These are phyloP conservation scores for Periophthalmus magnuspinnatus DNA, from an alignment of 2,797 vertebrate genomes.

Conservation along the genomic window DNA sequence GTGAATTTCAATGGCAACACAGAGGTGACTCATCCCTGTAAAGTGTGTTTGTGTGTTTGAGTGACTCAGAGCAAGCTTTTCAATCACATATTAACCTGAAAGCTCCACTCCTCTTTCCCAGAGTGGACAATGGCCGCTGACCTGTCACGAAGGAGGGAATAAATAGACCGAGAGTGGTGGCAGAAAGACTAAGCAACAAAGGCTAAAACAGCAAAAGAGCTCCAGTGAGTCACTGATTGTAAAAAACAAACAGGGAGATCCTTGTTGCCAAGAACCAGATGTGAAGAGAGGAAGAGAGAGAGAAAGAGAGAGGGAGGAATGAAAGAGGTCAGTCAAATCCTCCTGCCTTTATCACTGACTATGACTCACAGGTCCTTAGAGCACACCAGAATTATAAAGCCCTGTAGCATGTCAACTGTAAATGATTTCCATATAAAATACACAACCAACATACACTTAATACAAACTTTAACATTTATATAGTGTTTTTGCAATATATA, in stretches of 20 bases:
- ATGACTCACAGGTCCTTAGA: conserved; percentile 52
- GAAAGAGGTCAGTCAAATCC: conserved; percentile 52
- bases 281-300: conserved; percentile 20
- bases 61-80: conserved; percentile 63
- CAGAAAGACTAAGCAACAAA: conserved; percentile 28
- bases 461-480: neutral
- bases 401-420: conserved; percentile 30
- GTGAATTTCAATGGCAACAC: conserved; percentile 54
- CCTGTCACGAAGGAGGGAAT: conserved; percentile 10
- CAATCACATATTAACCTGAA: conserved; percentile 56
- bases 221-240: conserved; percentile 45
- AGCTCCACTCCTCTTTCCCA: conserved; percentile 57
- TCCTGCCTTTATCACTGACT: conserved; percentile 52
- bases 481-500: no score
- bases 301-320: conserved; percentile 10
- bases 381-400: conserved; percentile 48
- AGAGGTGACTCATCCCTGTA: conserved; percentile 71
- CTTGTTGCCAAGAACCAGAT: conserved; percentile 39
- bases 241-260: conserved; percentile 38
- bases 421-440: neutral
- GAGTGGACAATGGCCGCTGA: conserved; percentile 22
- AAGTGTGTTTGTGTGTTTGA: conserved; percentile 55
- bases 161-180: conserved; percentile 7
- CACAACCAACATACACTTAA: no score
- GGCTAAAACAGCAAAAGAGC: conserved; percentile 19